A percentile compares a stretch with the other conserved stretches of the same genome.
Evolutionary conservation across 2,797 vertebrate genomes (phyloP).

Genomic region (Oryzias dopingdopingensis): DNA sequence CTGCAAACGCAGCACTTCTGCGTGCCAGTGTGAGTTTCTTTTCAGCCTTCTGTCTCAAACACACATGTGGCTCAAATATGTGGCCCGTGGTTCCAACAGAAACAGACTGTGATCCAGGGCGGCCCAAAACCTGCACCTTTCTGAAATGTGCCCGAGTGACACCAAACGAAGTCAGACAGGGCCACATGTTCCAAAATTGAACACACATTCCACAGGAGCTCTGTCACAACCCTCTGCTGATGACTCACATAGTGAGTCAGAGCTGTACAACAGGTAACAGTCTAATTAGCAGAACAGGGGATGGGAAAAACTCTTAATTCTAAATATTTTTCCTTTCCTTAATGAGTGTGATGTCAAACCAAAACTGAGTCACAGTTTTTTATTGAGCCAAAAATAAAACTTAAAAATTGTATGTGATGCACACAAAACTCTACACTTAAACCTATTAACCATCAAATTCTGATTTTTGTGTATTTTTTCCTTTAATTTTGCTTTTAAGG

Average conservation of each 20-base stretch:
- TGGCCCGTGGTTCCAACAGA: constrained; percentile 74
- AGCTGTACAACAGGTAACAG: constrained; percentile 3
- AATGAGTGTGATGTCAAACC: neutral
- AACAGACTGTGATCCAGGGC: constrained; percentile 68
- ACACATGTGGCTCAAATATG: constrained; percentile 83
- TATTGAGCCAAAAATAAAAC: too few species aligned
- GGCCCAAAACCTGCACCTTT: constrained; percentile 54
- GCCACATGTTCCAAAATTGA: constrained; percentile 62
- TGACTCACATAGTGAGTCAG: constrained; percentile 41
- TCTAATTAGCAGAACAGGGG: constrained; percentile 17
- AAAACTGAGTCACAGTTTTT: neutral
- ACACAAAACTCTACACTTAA: too few species aligned
- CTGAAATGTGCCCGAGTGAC: constrained; percentile 63
- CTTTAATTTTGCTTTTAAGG: too few species aligned
- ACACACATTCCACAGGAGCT: constrained; percentile 60
- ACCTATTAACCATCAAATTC: too few species aligned
- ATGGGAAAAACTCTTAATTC: constrained; percentile 7
- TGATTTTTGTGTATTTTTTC: too few species aligned
- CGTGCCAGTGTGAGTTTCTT: constrained; percentile 79
- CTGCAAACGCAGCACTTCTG: constrained; percentile 78
- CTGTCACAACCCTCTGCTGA: constrained; percentile 46
- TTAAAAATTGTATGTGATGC: too few species aligned
- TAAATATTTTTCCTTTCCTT: constrained; percentile 5
- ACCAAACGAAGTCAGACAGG: constrained; percentile 60
- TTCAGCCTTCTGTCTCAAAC: constrained; percentile 71